phyloP scores from a whole-genome alignment of 2,797 vertebrate species.

The Gymnoscopelus braueri region DNA sequence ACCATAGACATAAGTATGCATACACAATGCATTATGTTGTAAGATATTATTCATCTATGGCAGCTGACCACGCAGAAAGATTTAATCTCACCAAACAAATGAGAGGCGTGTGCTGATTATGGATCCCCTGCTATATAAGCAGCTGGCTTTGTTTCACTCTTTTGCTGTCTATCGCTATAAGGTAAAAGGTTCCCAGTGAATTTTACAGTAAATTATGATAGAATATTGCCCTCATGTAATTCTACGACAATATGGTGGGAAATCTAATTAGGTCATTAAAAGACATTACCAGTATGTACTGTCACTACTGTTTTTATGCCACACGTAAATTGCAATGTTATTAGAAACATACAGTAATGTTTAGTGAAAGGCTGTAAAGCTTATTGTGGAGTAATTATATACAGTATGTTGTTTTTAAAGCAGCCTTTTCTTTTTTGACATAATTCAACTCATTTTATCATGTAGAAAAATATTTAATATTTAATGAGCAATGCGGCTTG shows the following conservation, averaged over 20 bases:
- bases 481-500: no score
- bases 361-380: no score
- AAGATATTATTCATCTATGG: constrained; percentile 49
- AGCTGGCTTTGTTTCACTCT: constrained; percentile 12
- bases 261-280: no score
- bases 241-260: neutral
- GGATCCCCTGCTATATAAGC: constrained; percentile 33
- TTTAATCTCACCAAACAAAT: constrained; percentile 45
- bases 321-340: no score
- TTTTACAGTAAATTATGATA: no score
- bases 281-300: neutral
- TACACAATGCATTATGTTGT: constrained; percentile 22
- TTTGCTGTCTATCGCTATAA: neutral
- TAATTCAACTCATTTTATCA: no score
- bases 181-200: no score
- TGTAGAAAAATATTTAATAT: no score
- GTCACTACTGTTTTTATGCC: neutral
- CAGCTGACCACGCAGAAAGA: constrained; percentile 54
- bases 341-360: no score
- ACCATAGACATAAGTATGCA: neutral
- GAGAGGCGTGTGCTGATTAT: constrained; percentile 45
- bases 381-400: no score
- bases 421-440: no score
- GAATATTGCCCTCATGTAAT: neutral
- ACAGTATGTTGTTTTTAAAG: no score